These are phyloP conservation scores for Machimus rusticus DNA, from an alignment of 2,888 invertebrate species.

Conservation along the genomic window DNA sequence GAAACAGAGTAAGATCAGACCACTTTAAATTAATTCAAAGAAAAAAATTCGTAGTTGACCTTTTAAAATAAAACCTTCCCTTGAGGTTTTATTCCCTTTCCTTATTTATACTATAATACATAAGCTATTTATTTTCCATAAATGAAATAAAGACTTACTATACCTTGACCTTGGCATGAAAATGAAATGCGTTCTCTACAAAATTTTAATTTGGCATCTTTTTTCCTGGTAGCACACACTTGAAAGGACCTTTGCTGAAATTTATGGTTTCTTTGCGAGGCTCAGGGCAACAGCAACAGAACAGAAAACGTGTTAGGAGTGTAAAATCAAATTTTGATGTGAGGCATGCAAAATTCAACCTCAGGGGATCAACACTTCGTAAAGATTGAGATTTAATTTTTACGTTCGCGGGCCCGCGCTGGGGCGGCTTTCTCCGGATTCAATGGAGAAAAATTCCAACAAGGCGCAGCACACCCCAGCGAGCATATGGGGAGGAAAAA, in stretches of 20 bases:
- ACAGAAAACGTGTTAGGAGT: background rate
- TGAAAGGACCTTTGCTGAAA: background rate
- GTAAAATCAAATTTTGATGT: constrained; percentile 29
- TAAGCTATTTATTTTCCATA: too few species aligned
- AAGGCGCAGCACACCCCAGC: background rate
- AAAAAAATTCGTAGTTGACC: too few species aligned
- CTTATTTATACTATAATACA: too few species aligned
- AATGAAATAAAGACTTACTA: background rate
- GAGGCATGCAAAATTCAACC: constrained; percentile 6
- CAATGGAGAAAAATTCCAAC: background rate
- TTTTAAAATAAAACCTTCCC: too few species aligned
- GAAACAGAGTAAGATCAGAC: too few species aligned
- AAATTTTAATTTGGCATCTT: constrained; percentile 17
- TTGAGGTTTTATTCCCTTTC: too few species aligned
- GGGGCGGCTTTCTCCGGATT: background rate
- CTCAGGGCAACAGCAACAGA: background rate
- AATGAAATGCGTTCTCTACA: background rate
- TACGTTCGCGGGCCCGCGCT: background rate
- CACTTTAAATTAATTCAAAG: too few species aligned
- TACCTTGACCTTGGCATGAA: background rate
- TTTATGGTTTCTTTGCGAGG: background rate
- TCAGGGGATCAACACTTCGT: constrained; percentile 24
- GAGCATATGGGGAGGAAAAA: background rate
- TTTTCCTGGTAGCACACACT: background rate
- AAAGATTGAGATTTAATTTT: constrained; percentile 36